Evolutionary conservation across 2,113 vertebrate species (phyloP).

Genomic region (Dromiciops gliroides): DNA sequence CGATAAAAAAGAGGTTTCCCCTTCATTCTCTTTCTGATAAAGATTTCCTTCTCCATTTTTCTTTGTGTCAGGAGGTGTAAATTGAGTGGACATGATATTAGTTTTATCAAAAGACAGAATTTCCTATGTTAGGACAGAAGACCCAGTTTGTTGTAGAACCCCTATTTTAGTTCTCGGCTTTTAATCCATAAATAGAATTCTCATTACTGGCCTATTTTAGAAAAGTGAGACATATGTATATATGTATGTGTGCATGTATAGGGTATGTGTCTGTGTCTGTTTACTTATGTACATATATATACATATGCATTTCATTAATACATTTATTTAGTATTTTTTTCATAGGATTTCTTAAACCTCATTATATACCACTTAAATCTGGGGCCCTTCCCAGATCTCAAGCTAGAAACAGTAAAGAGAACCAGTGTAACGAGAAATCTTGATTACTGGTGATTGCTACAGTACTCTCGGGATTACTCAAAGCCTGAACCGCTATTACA

Average conservation of each 20-base stretch:
- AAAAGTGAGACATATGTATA: neutral
- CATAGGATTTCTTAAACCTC: slow-evolving; percentile 33
- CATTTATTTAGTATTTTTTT: slow-evolving; percentile 21
- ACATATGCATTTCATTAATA: too few relatives aligned
- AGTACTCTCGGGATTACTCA: slow-evolving; percentile 52
- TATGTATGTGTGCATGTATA: too few relatives aligned
- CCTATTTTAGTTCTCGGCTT: neutral
- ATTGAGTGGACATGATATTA: neutral
- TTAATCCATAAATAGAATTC: slow-evolving; percentile 50
- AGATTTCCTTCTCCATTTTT: too few relatives aligned
- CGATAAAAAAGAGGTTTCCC: slow-evolving; percentile 17
- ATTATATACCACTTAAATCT: slow-evolving; percentile 51
- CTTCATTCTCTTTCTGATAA: slow-evolving; percentile 34
- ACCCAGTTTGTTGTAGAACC: slow-evolving; percentile 11
- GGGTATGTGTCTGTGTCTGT: too few relatives aligned
- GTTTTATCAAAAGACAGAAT: slow-evolving; percentile 61
- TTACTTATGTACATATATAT: too few relatives aligned
- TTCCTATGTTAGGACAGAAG: slow-evolving; percentile 45
- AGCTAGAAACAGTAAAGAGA: slow-evolving; percentile 1
- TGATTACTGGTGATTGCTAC: slow-evolving; percentile 2
- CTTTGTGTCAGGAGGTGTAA: neutral
- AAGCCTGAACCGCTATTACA: slow-evolving; percentile 55
- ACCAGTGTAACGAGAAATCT: slow-evolving; percentile 13
- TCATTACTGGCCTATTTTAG: slow-evolving; percentile 16
- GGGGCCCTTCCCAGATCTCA: neutral